A percentile compares a stretch with the other conserved stretches of the same genome.
phyloP scores from a whole-genome alignment of 2,113 vertebrate genomes.

The Aptenodytes forsteri region DNA sequence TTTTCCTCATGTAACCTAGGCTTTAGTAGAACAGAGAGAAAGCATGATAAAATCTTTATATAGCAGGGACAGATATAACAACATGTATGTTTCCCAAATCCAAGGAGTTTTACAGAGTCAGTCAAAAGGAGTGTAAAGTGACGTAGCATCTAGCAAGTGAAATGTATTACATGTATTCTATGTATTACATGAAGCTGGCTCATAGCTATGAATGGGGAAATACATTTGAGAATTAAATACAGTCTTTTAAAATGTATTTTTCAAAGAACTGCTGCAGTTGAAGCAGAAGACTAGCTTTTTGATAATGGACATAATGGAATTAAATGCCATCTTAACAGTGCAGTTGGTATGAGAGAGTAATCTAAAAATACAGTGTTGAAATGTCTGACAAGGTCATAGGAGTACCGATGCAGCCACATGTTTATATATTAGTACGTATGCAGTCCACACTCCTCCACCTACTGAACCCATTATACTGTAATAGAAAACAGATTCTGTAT shows the following conservation, averaged over 20 bases:
- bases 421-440: background rate
- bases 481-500: background rate
- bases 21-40: background rate
- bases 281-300: background rate
- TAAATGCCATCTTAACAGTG: background rate
- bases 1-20: background rate
- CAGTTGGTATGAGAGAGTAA: slow-evolving; percentile 6
- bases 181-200: background rate
- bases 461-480: background rate
- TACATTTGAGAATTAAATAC: background rate
- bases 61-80: background rate
- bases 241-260: background rate
- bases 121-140: background rate
- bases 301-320: background rate
- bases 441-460: background rate
- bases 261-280: background rate
- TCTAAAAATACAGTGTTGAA: slow-evolving; percentile 46
- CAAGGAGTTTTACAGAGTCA: background rate
- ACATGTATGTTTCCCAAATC: background rate
- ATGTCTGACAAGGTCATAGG: background rate
- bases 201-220: background rate
- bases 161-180: background rate
- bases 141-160: background rate
- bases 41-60: background rate
- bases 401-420: background rate